Conservation (phyloP, 2,797 vertebrate genomes). For the Poliocrania exsul region DNA sequence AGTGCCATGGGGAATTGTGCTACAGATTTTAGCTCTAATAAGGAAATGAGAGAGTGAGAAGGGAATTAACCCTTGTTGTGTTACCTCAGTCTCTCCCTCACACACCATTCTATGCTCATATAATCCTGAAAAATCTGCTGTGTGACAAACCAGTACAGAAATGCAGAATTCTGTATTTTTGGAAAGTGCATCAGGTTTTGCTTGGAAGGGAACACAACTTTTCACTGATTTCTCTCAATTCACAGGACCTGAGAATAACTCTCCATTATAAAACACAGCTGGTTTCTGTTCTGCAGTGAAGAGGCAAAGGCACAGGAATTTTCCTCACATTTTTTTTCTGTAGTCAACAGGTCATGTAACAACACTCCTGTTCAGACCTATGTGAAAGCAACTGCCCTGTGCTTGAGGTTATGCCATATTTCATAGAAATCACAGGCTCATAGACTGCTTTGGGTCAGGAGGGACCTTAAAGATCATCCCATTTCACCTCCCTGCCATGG, state of each 20-base stretch:
- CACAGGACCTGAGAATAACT: constrained; percentile 71
- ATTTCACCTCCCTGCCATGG: background rate
- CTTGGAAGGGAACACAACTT: too few relatives aligned
- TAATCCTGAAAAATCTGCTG: background rate
- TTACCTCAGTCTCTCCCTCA: background rate
- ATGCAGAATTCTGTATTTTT: background rate
- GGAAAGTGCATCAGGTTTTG: background rate
- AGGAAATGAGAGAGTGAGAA: background rate
- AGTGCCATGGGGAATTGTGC: background rate
- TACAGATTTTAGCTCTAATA: background rate
- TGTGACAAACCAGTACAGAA: background rate
- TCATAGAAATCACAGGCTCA: background rate
- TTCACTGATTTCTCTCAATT: background rate
- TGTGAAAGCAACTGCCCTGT: background rate
- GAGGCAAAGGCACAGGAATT: background rate
- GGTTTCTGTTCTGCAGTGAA: constrained; percentile 47
- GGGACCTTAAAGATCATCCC: background rate
- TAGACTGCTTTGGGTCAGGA: background rate
- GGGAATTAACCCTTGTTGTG: background rate
- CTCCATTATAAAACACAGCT: background rate
- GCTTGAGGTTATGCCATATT: background rate
- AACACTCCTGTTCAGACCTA: background rate
- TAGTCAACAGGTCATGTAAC: background rate
- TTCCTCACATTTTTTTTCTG: background rate
- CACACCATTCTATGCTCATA: background rate